Evolutionary conservation across 2,797 vertebrate species (phyloP).

Genomic region (Microctenopoma stevenorrisi): DNA sequence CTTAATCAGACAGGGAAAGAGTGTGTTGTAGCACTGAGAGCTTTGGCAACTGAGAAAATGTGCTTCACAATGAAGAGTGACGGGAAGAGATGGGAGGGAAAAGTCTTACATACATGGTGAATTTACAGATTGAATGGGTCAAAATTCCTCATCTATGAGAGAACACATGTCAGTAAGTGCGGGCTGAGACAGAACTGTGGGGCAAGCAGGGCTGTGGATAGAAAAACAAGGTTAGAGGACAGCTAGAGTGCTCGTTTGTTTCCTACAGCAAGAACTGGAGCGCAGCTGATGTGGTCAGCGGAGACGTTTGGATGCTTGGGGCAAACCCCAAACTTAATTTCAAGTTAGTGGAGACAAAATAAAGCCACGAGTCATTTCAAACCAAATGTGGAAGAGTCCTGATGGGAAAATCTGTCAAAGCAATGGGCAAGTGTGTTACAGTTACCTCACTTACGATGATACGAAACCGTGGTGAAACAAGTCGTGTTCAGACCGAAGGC

Average conservation of each 20-base stretch:
- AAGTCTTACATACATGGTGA: constrained; percentile 44
- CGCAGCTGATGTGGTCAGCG: constrained; percentile 18
- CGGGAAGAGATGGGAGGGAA: constrained; percentile 11
- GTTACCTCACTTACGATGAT: too few species aligned
- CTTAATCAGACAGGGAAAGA: constrained; percentile 78
- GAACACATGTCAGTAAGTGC: constrained; percentile 2
- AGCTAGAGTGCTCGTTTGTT: constrained; percentile 11
- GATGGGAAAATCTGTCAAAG: background rate
- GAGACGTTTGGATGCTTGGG: constrained; percentile 7
- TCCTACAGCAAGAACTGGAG: background rate
- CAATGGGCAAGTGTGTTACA: background rate
- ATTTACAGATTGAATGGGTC: constrained; percentile 44
- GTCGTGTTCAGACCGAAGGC: background rate
- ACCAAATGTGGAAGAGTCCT: constrained; percentile 1
- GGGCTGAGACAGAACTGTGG: constrained; percentile 4
- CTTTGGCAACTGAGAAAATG: constrained; percentile 58
- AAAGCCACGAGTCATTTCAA: background rate
- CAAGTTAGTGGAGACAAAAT: constrained; percentile 7
- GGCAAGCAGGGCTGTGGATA: constrained; percentile 4
- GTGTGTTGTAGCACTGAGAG: constrained; percentile 65
- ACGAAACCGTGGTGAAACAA: background rate
- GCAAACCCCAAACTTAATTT: background rate
- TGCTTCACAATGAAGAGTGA: constrained; percentile 57
- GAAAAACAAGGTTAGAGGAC: background rate
- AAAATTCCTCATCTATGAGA: constrained; percentile 57